Conservation (phyloP, 2,113 vertebrate genomes). For the Corynorhinus townsendii region DNA sequence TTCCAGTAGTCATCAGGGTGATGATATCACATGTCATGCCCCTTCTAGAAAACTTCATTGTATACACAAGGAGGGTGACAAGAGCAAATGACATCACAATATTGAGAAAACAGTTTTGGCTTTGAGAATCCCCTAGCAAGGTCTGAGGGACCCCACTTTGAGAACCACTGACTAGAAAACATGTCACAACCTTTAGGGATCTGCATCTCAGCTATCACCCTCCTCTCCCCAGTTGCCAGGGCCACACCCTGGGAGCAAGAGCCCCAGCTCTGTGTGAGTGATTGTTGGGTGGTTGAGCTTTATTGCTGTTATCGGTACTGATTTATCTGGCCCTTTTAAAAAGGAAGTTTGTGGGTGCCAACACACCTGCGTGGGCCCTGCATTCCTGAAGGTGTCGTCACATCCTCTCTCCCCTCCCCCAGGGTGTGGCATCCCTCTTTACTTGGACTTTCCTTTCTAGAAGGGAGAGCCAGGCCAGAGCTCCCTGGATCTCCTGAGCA, state of each 20-base stretch:
- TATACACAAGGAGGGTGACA: background rate
- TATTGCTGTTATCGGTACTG: conserved; percentile 15
- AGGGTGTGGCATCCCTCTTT: conserved; percentile 51
- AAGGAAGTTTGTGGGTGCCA: conserved; percentile 62
- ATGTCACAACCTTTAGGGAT: background rate
- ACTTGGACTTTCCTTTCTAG: conserved; percentile 66
- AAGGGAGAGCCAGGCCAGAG: conserved; percentile 3
- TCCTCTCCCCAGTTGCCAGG: background rate
- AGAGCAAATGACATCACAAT: background rate
- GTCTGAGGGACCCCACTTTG: background rate
- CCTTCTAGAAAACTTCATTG: conserved; percentile 6
- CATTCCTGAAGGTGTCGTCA: conserved; percentile 67
- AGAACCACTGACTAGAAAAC: background rate
- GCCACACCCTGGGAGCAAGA: background rate
- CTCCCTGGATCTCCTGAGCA: conserved; percentile 48
- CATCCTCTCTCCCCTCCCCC: conserved; percentile 22
- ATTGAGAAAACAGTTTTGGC: background rate
- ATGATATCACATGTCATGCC: background rate
- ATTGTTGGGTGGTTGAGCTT: background rate
- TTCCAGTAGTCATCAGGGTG: background rate
- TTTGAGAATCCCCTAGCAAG: background rate
- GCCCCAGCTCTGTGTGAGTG: background rate
- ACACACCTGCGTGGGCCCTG: conserved; percentile 62
- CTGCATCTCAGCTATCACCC: background rate
- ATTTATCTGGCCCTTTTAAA: conserved; percentile 42